phyloP scores from a whole-genome alignment of 1,140 invertebrate species.

The Zaprionus ornatus region DNA sequence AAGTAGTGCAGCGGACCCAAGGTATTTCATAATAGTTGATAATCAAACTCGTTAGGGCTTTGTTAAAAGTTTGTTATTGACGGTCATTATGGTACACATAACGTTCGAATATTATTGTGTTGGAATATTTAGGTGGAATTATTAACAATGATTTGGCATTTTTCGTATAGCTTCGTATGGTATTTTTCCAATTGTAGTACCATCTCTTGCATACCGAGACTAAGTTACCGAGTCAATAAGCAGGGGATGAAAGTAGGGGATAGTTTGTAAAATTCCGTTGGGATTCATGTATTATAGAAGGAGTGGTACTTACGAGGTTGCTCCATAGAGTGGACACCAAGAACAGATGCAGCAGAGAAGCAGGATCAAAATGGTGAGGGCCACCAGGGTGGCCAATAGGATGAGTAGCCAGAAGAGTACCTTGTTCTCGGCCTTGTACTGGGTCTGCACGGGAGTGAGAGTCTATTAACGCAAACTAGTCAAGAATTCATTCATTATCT shows the following conservation, averaged over 20 bases:
- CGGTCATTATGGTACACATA: constrained; percentile 3
- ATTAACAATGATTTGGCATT: constrained; percentile 21
- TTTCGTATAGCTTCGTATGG: constrained; percentile 21
- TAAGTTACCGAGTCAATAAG: constrained; percentile 55
- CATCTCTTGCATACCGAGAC: constrained; percentile 23
- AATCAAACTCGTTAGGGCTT: neutral
- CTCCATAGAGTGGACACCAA: constrained; percentile 91
- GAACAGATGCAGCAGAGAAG: constrained; percentile 92
- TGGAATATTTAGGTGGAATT: constrained; percentile 16
- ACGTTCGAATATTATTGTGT: neutral
- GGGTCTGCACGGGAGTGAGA: constrained; percentile 85
- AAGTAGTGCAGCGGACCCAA: neutral
- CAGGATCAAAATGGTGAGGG: constrained; percentile 88
- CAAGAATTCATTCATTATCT: constrained; percentile 4
- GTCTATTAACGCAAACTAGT: constrained; percentile 52
- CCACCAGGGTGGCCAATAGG: constrained; percentile 88
- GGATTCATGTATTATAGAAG: neutral
- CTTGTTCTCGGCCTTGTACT: constrained; percentile 89
- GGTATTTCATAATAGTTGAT: constrained; percentile 4
- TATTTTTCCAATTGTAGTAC: constrained; percentile 6
- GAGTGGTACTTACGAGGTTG: constrained; percentile 86
- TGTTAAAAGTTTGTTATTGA: neutral
- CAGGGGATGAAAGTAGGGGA: constrained; percentile 20
- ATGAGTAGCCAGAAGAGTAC: constrained; percentile 91
- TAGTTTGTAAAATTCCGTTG: constrained; percentile 2